Percentiles rank a stretch among this genome's conserved stretches.
Evolutionary conservation across 92 coral and sea anemone species (phyloP).

Genomic region (Actinostola sp.): DNA sequence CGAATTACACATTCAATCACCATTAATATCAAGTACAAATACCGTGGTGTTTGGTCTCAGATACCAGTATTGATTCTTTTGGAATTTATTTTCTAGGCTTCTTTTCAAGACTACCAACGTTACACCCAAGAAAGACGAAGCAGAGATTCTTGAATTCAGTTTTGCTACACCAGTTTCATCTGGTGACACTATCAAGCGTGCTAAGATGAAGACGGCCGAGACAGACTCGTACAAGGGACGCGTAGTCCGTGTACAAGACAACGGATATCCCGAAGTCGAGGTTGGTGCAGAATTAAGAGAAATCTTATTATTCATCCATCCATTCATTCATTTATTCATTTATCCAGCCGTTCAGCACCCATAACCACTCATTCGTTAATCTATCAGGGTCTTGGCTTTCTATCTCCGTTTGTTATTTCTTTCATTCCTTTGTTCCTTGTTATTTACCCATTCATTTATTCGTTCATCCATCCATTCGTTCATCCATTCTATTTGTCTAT

Average conservation of each 20-base stretch:
- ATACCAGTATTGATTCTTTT: background rate
- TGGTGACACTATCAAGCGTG: constrained; percentile 83
- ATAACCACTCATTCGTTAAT: too few relatives aligned
- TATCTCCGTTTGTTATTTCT: too few relatives aligned
- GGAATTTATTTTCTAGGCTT: constrained; percentile 1
- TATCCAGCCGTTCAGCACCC: too few relatives aligned
- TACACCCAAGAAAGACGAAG: constrained; percentile 51
- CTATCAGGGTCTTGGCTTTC: too few relatives aligned
- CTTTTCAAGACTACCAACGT: constrained; percentile 13
- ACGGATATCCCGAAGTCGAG: constrained; percentile 2
- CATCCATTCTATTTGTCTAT: constrained; percentile 1
- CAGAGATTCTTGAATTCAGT: constrained; percentile 85
- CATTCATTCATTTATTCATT: too few relatives aligned
- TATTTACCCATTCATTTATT: too few relatives aligned
- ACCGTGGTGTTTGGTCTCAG: too few relatives aligned
- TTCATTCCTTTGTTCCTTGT: background rate
- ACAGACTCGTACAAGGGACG: constrained; percentile 85
- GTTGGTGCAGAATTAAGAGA: background rate
- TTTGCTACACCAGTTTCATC: constrained; percentile 86
- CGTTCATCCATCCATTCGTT: too few relatives aligned
- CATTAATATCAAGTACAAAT: too few relatives aligned
- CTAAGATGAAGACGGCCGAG: constrained; percentile 78
- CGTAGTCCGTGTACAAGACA: constrained; percentile 62
- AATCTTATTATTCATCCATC: too few relatives aligned
- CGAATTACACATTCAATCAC: too few relatives aligned